Evolutionary conservation across 1,140 invertebrate genomes (phyloP).

Genomic region (Periplaneta americana): DNA sequence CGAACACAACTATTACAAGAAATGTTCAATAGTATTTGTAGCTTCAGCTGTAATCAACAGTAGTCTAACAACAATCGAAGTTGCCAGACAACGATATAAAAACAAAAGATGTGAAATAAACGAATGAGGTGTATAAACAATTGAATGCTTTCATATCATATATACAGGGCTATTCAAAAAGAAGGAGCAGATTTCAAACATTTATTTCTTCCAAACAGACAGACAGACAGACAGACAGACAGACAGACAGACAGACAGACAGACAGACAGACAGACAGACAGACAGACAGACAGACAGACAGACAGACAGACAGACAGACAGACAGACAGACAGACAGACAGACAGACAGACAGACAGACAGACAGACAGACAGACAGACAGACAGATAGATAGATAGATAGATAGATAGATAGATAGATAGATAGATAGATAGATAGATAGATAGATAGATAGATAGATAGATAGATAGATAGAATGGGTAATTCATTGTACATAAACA

Average conservation of each 20-base stretch:
- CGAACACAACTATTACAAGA: no score
- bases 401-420: neutral
- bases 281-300: slow-evolving; percentile 4
- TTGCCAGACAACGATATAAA: no score
- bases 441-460: neutral
- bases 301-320: slow-evolving; percentile 1
- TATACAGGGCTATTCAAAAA: no score
- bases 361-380: slow-evolving; percentile 3
- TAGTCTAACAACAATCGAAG: no score
- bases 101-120: no score
- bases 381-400: no score
- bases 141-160: no score
- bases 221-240: slow-evolving; percentile 5
- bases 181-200: no score
- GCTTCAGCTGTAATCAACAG: no score
- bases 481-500: no score
- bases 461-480: neutral
- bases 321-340: slow-evolving; percentile 6
- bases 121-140: no score
- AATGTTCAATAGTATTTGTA: no score
- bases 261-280: slow-evolving; percentile 6
- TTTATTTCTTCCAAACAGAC: slow-evolving; percentile 1
- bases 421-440: neutral
- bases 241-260: slow-evolving; percentile 1
- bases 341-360: slow-evolving; percentile 9